phyloP scores from a whole-genome alignment of 2,113 vertebrate species.

The Microcebus tavaratra region DNA sequence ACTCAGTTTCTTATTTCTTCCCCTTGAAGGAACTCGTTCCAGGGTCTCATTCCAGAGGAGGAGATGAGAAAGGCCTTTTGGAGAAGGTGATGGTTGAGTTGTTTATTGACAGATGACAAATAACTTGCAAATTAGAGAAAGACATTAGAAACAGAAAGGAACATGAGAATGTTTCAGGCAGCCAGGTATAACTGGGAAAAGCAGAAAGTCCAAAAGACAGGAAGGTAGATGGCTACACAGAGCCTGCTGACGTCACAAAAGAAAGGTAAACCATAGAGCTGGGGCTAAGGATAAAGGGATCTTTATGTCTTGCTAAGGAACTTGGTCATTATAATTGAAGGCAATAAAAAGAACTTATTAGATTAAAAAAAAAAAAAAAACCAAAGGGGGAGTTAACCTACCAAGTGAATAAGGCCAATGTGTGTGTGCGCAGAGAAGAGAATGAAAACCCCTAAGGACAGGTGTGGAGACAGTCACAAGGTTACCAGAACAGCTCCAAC shows the following conservation, averaged over 20 bases:
- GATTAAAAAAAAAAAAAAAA: neutral
- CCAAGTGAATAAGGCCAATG: neutral
- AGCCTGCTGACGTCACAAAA: accelerated
- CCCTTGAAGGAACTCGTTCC: neutral
- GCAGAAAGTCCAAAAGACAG: neutral
- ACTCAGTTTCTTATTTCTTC: neutral
- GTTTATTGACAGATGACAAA: neutral
- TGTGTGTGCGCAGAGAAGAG: neutral
- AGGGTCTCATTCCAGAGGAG: too few species aligned
- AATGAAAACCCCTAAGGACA: neutral
- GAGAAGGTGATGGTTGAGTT: neutral
- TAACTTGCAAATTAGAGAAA: neutral
- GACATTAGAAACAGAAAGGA: neutral
- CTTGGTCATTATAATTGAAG: neutral
- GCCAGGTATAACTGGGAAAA: neutral
- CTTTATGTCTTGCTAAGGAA: neutral
- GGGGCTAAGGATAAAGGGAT: neutral
- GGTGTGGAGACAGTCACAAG: neutral
- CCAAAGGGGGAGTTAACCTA: neutral
- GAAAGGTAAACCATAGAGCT: neutral
- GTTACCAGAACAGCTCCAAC: too few species aligned
- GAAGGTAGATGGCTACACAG: neutral
- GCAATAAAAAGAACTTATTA: neutral
- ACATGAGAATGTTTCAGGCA: accelerated
- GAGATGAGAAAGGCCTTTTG: neutral